A percentile compares a stretch with the other conserved stretches of the same genome.
These are phyloP conservation scores for Melanargia galathea DNA, from an alignment of 2,888 invertebrate genomes.

Conservation along the genomic window DNA sequence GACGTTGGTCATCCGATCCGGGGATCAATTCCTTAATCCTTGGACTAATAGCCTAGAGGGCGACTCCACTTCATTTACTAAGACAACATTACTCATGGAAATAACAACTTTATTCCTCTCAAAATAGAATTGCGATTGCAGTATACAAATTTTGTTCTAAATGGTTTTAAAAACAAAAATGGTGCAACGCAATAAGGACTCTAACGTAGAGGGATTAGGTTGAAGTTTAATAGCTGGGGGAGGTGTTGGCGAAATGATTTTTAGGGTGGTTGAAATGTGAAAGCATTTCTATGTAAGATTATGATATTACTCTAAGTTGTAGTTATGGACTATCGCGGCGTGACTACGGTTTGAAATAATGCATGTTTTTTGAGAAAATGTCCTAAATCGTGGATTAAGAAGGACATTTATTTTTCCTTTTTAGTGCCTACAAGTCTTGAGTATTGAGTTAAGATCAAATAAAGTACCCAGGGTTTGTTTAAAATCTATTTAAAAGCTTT, in stretches of 20 bases:
- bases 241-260: conserved; percentile 57
- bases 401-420: neutral
- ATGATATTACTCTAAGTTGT: conserved; percentile 69
- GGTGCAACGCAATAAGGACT: conserved; percentile 3
- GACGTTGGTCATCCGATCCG: conserved; percentile 77
- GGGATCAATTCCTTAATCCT: conserved; percentile 75
- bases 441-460: too few relatives aligned
- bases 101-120: conserved; percentile 26
- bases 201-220: conserved; percentile 39
- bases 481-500: too few relatives aligned
- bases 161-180: neutral
- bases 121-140: conserved; percentile 18
- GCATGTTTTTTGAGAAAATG: conserved; percentile 1
- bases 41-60: conserved; percentile 72
- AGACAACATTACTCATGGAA: conserved; percentile 23
- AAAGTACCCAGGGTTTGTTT: too few relatives aligned
- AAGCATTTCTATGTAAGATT: conserved; percentile 81
- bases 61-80: conserved; percentile 47
- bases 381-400: conserved; percentile 5
- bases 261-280: conserved; percentile 68
- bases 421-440: neutral
- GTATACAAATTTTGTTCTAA: neutral
- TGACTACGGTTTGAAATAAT: conserved; percentile 38
- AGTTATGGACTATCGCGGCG: conserved; percentile 52
- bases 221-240: conserved; percentile 40